phyloP scores from a whole-genome alignment of 2,113 vertebrate species.

The Hypomesus transpacificus region DNA sequence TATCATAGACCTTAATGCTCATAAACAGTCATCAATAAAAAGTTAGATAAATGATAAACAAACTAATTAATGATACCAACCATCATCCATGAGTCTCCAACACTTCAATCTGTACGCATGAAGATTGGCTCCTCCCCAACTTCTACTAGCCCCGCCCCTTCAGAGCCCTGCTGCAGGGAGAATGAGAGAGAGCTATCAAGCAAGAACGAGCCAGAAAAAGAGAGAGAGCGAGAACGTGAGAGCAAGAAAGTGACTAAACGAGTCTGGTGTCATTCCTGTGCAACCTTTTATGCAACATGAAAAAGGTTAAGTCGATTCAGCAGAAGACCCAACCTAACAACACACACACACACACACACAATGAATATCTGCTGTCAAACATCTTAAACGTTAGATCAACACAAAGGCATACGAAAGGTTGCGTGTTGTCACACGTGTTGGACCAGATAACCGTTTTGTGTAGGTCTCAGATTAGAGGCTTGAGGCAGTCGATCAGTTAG shows the following conservation, averaged over 20 bases:
- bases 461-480: too few species aligned
- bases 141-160: constrained; percentile 15
- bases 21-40: background rate
- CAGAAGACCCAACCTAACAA: background rate
- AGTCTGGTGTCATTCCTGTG: background rate
- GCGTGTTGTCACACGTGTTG: background rate
- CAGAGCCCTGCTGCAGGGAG: constrained; percentile 34
- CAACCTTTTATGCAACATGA: background rate
- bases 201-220: constrained; percentile 11
- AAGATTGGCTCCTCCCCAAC: constrained; percentile 8
- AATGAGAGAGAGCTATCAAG: constrained; percentile 1
- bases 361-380: background rate
- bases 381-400: background rate
- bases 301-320: background rate
- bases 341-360: background rate
- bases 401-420: background rate
- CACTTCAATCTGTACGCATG: constrained; percentile 26
- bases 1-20: background rate
- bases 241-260: background rate
- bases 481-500: too few species aligned
- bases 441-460: constrained; percentile 52
- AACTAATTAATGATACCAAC: constrained; percentile 26
- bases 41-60: background rate
- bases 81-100: constrained; percentile 60
- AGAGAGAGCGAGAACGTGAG: background rate